Percentiles rank a stretch among this genome's conserved stretches.
These are phyloP conservation scores for Neodiprion lecontei DNA, from an alignment of 1,140 invertebrate genomes.

Conservation along the genomic window DNA sequence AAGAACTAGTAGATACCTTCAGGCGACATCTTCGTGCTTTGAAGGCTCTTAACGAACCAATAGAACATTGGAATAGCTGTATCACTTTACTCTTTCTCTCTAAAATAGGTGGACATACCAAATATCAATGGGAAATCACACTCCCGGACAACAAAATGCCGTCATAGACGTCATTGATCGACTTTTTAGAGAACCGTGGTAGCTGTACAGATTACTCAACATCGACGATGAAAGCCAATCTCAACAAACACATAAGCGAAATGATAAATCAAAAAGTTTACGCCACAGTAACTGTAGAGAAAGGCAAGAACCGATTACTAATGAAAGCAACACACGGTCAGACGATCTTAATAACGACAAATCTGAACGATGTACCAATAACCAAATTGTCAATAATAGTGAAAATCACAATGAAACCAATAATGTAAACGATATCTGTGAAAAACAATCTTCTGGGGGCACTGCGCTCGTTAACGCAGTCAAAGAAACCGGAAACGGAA, in stretches of 20 bases:
- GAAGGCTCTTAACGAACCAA: background rate
- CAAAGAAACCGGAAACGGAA: slow-evolving; percentile 5
- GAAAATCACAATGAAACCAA: background rate
- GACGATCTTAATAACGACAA: slow-evolving; percentile 12
- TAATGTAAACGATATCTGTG: slow-evolving; percentile 15
- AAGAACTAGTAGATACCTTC: background rate
- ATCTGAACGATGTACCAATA: slow-evolving; percentile 18
- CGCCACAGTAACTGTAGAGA: background rate
- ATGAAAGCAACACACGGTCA: background rate
- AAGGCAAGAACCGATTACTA: background rate
- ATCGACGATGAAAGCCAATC: background rate
- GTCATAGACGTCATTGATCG: slow-evolving; percentile 1
- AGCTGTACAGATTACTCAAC: slow-evolving; percentile 13
- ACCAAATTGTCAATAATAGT: background rate
- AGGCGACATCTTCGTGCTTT: background rate
- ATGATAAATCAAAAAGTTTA: slow-evolving; percentile 8
- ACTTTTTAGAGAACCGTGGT: slow-evolving; percentile 16
- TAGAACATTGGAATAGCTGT: background rate
- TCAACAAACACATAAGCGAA: background rate
- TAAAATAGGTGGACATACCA: background rate
- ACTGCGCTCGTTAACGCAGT: background rate
- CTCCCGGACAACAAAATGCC: slow-evolving; percentile 18
- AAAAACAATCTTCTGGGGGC: slow-evolving; percentile 11
- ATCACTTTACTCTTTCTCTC: background rate
- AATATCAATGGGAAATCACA: slow-evolving; percentile 20